Conservation (phyloP, 2,888 invertebrate genomes). For the Ditylenchus weischeri region DNA sequence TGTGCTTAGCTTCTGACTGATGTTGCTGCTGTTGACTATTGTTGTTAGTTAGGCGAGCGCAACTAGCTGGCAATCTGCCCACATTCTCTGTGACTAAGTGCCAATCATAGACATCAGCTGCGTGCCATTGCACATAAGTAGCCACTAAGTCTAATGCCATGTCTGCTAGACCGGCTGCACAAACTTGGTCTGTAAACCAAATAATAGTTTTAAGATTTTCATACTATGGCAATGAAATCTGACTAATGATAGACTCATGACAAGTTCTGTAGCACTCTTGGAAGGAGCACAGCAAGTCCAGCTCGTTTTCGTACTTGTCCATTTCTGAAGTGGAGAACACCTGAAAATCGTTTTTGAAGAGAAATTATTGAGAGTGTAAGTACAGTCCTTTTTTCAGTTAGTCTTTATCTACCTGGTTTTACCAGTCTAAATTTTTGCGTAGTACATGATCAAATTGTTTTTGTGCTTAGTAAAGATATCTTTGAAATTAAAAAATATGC, state of each 20-base stretch:
- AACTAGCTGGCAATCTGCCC: slow-evolving; percentile 34
- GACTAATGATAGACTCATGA: slow-evolving; percentile 44
- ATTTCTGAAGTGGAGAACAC: slow-evolving; percentile 44
- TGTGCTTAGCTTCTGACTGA: slow-evolving; percentile 5
- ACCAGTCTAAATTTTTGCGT: no score
- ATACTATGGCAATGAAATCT: not conserved
- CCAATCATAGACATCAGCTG: slow-evolving; percentile 51
- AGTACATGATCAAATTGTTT: no score
- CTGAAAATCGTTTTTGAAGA: slow-evolving; percentile 20
- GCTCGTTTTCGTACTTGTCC: slow-evolving; percentile 47
- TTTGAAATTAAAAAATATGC: no score
- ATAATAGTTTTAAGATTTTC: not conserved
- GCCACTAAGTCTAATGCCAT: slow-evolving; percentile 43
- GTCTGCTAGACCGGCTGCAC: slow-evolving; percentile 39
- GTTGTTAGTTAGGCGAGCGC: slow-evolving; percentile 37
- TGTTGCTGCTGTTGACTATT: not conserved
- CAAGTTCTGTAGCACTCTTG: slow-evolving; percentile 51
- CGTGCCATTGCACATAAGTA: slow-evolving; percentile 53
- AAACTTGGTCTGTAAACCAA: slow-evolving; percentile 37
- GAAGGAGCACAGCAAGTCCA: slow-evolving; percentile 49
- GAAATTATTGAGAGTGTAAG: not conserved
- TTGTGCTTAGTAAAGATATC: no score
- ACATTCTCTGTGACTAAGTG: slow-evolving; percentile 45
- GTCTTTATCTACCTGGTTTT: no score
- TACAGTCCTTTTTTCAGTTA: no score